Evolutionary conservation across 2,888 invertebrate species (phyloP).

Genomic region (Atethmia centrago): DNA sequence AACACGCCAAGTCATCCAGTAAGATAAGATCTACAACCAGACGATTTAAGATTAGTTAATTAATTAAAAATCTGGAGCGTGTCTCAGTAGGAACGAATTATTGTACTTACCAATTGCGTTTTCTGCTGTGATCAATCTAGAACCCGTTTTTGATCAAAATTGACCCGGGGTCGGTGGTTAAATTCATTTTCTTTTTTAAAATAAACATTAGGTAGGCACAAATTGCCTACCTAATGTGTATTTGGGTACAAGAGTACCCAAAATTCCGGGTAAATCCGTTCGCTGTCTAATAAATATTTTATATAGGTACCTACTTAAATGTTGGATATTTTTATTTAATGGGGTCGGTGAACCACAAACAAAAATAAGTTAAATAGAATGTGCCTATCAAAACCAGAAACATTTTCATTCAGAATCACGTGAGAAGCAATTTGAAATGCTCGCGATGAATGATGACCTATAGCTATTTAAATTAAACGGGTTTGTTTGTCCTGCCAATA

Average conservation of each 20-base stretch:
- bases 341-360: conserved; percentile 32
- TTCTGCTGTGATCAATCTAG: conserved; percentile 8
- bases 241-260: neutral
- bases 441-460: conserved; percentile 16
- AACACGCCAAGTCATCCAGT: conserved; percentile 15
- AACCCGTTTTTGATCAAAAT: conserved; percentile 26
- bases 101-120: neutral
- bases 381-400: conserved; percentile 22
- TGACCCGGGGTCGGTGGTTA: neutral
- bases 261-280: neutral
- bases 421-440: conserved; percentile 33
- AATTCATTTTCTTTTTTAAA: neutral
- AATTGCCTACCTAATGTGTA: too few species aligned
- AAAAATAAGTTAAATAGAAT: conserved; percentile 31
- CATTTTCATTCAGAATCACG: conserved; percentile 26
- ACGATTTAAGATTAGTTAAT: conserved; percentile 35
- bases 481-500: neutral
- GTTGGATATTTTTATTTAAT: neutral
- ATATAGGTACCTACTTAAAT: neutral
- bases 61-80: conserved; percentile 27
- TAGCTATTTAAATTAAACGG: conserved; percentile 13
- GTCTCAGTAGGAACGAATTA: conserved; percentile 16
- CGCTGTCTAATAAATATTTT: neutral
- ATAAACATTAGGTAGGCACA: neutral
- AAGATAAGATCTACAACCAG: conserved; percentile 29